A percentile compares a stretch with the other conserved stretches of the same genome.
Evolutionary conservation across 2,888 invertebrate genomes (phyloP).

Genomic region (Ophion costatus): DNA sequence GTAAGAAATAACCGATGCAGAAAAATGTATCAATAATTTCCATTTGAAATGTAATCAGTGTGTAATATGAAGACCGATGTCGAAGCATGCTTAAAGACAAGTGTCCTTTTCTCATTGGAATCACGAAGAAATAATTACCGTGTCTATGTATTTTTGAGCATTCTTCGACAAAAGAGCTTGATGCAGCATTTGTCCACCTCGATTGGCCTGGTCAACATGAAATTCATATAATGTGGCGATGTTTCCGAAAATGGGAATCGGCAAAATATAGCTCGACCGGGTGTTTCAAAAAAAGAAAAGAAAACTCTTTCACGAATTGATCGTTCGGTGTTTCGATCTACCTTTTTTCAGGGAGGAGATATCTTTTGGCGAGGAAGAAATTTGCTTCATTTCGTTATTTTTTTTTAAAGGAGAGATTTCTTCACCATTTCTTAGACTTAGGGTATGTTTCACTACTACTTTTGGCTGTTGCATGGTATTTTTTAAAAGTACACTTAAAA

Average conservation of each 20-base stretch:
- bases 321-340: neutral
- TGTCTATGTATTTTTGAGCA: neutral
- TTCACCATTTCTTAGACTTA: too few species aligned
- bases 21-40: neutral
- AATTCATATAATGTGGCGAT: neutral
- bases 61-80: neutral
- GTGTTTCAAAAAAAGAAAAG: neutral
- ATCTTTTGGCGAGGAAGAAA: too few species aligned
- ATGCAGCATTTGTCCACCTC: conserved; percentile 29
- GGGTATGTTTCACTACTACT: too few species aligned
- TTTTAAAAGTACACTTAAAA: too few species aligned
- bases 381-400: too few species aligned
- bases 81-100: neutral
- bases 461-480: too few species aligned
- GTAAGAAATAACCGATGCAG: neutral
- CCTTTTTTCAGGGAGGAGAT: neutral
- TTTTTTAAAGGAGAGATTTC: too few species aligned
- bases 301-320: neutral
- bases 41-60: neutral
- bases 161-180: neutral
- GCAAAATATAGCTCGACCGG: neutral
- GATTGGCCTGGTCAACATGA: conserved; percentile 45
- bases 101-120: too few species aligned
- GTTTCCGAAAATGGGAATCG: neutral
- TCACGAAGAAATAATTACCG: conserved; percentile 5